Evolutionary conservation across 2,888 invertebrate genomes (phyloP), one percentile per base, ranked within the genome.

Genomic region (Polia nebulosa): DNA sequence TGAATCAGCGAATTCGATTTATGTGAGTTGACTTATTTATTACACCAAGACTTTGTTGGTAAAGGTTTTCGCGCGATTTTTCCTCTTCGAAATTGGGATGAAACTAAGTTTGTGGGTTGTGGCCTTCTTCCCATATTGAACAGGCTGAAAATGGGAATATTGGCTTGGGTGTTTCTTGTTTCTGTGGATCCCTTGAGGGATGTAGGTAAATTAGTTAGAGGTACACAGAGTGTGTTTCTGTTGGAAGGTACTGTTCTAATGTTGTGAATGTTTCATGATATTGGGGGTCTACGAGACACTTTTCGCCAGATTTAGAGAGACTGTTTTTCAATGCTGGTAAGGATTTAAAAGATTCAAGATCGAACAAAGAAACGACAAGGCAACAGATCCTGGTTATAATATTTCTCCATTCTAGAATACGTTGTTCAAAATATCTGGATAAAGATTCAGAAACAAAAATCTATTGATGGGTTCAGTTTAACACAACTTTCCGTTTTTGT

Each of bases 1-100:
- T 88, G 90, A 92, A 88, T 91, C 89, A 90, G 89, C 90, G 86
- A 84, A 87, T 87, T 77, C 77, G 86, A 92, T 93, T 93, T 93
- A 93, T 92, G 85, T 77, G 80, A 85, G 84, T 85, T 85, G 82
- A 87, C 87, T 89, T 86, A 86, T 82, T 84, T 85, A 85, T 82
- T 78, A 65, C 76, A 41, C 49, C 57, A 59, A 71, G 71, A 65
- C 47, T 78, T 78, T 63, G 55, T 70, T 59, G 45, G 47, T 25
- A 32, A 39, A 67, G 66, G 49, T 79, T 68, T 62, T 53, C 62
- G 6, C 20, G 29, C 32, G 55, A 58, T 52, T 75, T 76, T 80
- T 67, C 68, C 74, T 81, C 61, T 68, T 64, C 29, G 41, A 27
- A 69, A 71, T 74, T 68, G 59, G 67, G 34, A 32, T 34, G 20